Base-by-base conservation (phyloP, 2,797 vertebrate genomes). In the Helicolenus hilgendorfi region DNA sequence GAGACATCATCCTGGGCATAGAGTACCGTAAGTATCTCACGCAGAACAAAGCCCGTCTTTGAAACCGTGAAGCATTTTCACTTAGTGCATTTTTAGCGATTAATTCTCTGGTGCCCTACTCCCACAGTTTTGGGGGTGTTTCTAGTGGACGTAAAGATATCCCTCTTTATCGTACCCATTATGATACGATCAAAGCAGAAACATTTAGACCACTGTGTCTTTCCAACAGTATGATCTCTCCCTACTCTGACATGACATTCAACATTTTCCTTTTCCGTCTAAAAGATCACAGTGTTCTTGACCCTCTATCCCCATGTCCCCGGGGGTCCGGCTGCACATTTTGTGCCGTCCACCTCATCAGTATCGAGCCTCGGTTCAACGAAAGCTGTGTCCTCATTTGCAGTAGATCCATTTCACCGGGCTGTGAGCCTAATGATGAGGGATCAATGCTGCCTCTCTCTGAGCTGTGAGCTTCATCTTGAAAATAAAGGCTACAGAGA, bases 1-100 rank as follows among this genome's bases (percentile, higher is more conserved):
- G 98, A 95, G 99, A 99, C 84, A 96, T 99, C 59, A 97, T 99
- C 89, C 96, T 99, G 91, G 99, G 99, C 85, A 99, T 99, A 0
- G 99, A 99, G 92, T 99, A 99, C 95, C 80, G 99, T 99, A 94
- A 99, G 99, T 98, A 92, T 73, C 88, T 60, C 15, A 14, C 7
- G 1, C 24, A 56, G 15, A 55, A n/a, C 4, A 1, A 63, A 3
- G 27, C 35, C 20, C 6, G 36, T 26, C 15, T 59, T 11, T 59
- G 8, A 55, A 76, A 35, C 49, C 67, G 5, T 41, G 20, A 18
- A 56, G 27, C 24, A 0, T 53, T 5, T 14, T 45, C 29, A n/a
- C 35, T 59, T 13, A 1, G 45, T 29, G 5, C 11, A 15, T 22
- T 56, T 79, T 74, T 24, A 14, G 22, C 4, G 1, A 33, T 71